Conservation (phyloP, 2,113 vertebrate species). For the Propithecus coquereli region DNA sequence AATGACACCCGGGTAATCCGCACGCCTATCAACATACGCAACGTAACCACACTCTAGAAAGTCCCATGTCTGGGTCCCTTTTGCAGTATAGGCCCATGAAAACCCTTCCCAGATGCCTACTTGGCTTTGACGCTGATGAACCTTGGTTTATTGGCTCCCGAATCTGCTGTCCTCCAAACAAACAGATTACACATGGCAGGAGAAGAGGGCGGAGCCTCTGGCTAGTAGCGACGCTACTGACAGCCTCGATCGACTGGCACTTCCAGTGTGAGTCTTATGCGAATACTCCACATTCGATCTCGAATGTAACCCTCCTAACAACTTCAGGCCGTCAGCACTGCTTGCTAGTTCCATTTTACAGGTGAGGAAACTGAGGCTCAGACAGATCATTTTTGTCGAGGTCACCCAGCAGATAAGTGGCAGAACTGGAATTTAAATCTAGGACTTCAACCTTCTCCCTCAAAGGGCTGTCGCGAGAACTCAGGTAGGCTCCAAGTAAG, state of each 20-base stretch:
- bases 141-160: not conserved
- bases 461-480: not conserved
- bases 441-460: not conserved
- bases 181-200: not conserved
- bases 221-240: not conserved
- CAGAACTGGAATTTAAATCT: not conserved
- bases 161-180: not conserved
- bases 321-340: not conserved
- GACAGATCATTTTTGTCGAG: not conserved
- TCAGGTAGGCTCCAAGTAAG: not conserved
- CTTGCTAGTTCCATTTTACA: not conserved
- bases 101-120: not conserved
- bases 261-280: not conserved
- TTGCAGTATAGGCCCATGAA: not conserved
- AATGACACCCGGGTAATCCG: no score
- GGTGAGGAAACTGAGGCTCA: not conserved
- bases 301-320: not conserved
- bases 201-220: not conserved
- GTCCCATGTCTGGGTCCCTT: not conserved
- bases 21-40: not conserved
- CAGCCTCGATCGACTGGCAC: rapidly evolving
- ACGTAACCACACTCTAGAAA: not conserved
- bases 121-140: not conserved
- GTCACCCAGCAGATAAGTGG: not conserved
- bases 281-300: not conserved